Evolutionary conservation across 2,113 vertebrate species (phyloP).

Genomic region (Acanthochromis polyacanthus): DNA sequence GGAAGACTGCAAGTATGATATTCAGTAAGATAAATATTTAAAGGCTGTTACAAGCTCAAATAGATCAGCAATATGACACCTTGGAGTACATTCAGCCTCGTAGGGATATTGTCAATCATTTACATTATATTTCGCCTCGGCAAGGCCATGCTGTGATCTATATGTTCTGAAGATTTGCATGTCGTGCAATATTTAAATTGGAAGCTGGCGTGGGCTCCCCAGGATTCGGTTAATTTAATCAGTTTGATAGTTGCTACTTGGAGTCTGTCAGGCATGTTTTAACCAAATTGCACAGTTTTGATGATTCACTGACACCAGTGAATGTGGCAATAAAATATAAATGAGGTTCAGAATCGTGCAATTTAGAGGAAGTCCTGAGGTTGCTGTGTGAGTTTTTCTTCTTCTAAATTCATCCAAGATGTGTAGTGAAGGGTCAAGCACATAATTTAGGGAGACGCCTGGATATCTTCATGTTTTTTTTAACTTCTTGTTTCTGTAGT

Average conservation of each 20-base stretch:
- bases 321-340: slow-evolving; percentile 23
- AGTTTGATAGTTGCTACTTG: slow-evolving; percentile 28
- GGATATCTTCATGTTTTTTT: not conserved
- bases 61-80: not conserved
- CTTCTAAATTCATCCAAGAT: not conserved
- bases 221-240: slow-evolving; percentile 35
- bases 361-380: not conserved
- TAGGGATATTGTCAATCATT: not conserved
- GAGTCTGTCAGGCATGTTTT: slow-evolving; percentile 34
- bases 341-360: slow-evolving; percentile 12
- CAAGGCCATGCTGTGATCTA: slow-evolving; percentile 30
- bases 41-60: not conserved
- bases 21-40: not conserved
- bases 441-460: not conserved
- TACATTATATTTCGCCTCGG: not conserved
- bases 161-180: slow-evolving; percentile 4
- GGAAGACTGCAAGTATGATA: not conserved
- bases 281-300: slow-evolving; percentile 20
- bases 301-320: slow-evolving; percentile 29
- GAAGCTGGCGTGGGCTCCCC: slow-evolving; percentile 16
- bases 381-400: not conserved
- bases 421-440: slow-evolving; percentile 9
- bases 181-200: slow-evolving; percentile 27
- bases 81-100: slow-evolving; percentile 1
- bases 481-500: not conserved